phyloP scores from a whole-genome alignment of 2,888 invertebrate genomes.

The Calameuta pallipes region DNA sequence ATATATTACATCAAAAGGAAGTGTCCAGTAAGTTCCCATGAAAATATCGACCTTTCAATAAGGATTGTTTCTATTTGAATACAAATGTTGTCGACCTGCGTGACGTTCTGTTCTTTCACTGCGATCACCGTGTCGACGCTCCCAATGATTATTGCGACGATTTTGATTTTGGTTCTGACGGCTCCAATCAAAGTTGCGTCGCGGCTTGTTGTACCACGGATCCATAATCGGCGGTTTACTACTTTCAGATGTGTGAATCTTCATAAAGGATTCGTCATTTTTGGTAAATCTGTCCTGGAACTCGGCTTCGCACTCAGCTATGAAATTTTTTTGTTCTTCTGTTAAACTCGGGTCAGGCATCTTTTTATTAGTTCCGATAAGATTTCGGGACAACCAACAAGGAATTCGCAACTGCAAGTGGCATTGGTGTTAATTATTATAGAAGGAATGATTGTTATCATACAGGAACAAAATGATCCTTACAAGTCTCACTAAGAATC shows the following conservation, averaged over 20 bases:
- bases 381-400: slow-evolving; percentile 70
- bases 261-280: slow-evolving; percentile 73
- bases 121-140: slow-evolving; percentile 35
- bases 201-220: slow-evolving; percentile 66
- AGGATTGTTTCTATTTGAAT: not conserved
- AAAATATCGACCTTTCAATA: slow-evolving; percentile 1
- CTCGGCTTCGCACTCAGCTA: slow-evolving; percentile 74
- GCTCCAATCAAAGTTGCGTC: slow-evolving; percentile 36
- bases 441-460: slow-evolving; percentile 4
- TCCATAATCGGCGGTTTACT: slow-evolving; percentile 72
- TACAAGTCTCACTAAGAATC: slow-evolving; percentile 61
- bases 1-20: not conserved
- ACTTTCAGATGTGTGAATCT: slow-evolving; percentile 62
- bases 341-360: slow-evolving; percentile 60
- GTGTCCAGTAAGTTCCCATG: not conserved
- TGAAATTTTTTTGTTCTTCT: slow-evolving; percentile 71
- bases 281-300: slow-evolving; percentile 74
- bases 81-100: not conserved
- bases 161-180: slow-evolving; percentile 39
- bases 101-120: not conserved
- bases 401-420: slow-evolving; percentile 70
- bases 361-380: slow-evolving; percentile 52
- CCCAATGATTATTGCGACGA: slow-evolving; percentile 35
- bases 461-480: slow-evolving; percentile 25
- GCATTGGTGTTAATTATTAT: slow-evolving; percentile 27